Percentiles rank a stretch among this genome's conserved stretches.
Conservation (phyloP, 2,113 vertebrate genomes). For the Alosa alosa region DNA sequence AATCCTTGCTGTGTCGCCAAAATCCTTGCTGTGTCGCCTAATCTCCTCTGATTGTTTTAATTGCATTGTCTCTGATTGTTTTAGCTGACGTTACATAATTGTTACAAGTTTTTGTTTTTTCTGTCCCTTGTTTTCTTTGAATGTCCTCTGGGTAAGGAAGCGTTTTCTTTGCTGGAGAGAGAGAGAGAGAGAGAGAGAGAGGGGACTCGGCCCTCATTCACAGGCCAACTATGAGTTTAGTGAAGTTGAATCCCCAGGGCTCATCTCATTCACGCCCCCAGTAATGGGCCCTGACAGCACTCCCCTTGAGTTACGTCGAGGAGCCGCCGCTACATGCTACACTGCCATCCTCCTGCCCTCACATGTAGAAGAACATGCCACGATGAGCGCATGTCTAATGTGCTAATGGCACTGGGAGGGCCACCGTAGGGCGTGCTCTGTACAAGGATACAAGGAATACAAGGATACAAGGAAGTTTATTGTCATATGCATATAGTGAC, state of each 20-base stretch:
- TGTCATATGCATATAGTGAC: too few species aligned
- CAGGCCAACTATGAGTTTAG: not conserved
- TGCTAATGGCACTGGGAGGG: not conserved
- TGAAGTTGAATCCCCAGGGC: not conserved
- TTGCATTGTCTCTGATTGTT: constrained; percentile 4
- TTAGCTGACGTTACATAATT: not conserved
- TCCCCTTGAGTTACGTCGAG: not conserved
- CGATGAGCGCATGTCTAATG: not conserved
- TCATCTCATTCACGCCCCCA: constrained; percentile 1
- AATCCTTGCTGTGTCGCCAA: not conserved
- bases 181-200: not conserved
- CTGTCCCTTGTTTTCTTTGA: not conserved
- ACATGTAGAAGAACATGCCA: not conserved
- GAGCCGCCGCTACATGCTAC: not conserved
- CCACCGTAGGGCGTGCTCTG: not conserved
- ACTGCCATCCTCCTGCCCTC: not conserved
- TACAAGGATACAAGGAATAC: too few species aligned
- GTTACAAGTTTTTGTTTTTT: not conserved
- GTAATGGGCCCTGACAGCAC: not conserved
- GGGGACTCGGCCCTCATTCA: not conserved
- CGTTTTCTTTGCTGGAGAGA: not conserved
- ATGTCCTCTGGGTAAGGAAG: not conserved
- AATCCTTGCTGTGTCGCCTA: not conserved
- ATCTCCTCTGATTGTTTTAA: constrained; percentile 2
- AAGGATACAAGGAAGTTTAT: too few species aligned